These are phyloP conservation scores for Arrhamphus sclerolepis DNA, from an alignment of 2,797 vertebrate species.

Conservation along the genomic window DNA sequence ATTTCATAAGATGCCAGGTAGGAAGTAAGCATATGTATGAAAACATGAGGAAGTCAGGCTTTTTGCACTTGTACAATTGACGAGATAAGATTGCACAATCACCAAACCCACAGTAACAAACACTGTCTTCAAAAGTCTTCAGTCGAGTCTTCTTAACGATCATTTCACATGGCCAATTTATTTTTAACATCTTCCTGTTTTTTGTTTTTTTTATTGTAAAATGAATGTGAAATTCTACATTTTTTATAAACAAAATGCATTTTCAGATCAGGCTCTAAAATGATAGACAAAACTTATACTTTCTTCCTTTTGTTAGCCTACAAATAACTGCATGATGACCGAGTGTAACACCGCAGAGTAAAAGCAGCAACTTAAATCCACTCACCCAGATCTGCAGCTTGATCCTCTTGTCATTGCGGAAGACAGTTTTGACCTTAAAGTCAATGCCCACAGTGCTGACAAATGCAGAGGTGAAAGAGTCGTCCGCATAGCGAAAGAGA, in stretches of 20 bases:
- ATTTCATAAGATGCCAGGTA: constrained; percentile 1
- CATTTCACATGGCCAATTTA: background rate
- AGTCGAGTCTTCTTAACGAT: no score
- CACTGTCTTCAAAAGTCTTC: background rate
- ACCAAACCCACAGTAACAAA: constrained; percentile 19
- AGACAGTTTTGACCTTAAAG: constrained; percentile 98
- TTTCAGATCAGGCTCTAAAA: background rate
- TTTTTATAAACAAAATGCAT: no score
- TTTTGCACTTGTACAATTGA: constrained; percentile 23
- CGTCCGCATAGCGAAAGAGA: constrained; percentile 95
- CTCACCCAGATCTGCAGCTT: constrained; percentile 98
- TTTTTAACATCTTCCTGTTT: background rate
- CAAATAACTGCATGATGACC: background rate
- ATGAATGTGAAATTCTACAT: background rate
- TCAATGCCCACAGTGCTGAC: constrained; percentile 98
- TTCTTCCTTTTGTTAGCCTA: background rate
- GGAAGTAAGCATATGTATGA: constrained; percentile 4
- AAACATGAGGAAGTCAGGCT: constrained; percentile 38
- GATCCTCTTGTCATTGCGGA: constrained; percentile 97
- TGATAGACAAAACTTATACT: background rate
- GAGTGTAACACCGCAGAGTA: no score
- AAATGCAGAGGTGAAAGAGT: constrained; percentile 97
- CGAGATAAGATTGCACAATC: constrained; percentile 27
- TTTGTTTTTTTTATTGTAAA: background rate
- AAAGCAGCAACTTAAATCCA: background rate